Evolutionary conservation across 2,888 invertebrate species (phyloP), one percentile per base, ranked within the genome.

Genomic region (Spilosoma lubricipeda): DNA sequence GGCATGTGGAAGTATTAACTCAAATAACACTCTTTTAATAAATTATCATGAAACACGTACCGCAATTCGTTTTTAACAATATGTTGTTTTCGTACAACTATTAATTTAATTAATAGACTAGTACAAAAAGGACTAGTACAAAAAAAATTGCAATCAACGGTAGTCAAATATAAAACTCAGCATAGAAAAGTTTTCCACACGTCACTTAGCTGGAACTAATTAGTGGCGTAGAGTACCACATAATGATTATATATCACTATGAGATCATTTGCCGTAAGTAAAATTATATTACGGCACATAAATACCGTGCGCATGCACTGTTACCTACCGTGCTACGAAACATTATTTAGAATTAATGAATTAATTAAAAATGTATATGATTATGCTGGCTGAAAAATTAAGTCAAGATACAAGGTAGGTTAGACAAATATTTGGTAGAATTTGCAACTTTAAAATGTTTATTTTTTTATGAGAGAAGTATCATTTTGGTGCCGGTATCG

Each of bases 201-300:
- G 76, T 81, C 79, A 67, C 75, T 81, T 71, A 69, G 71, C 18
- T 48, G 71, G 56, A 63, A 67, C 52, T 79, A 75, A 80, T 78
- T 70, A 59, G 67, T 33, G 39, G 23, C 65, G 13, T 45, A 73
- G 45, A 67, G 72, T 82, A 59, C 52, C 67, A 59, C 67, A 59
- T 72, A 67, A 72, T 72, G 30, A 72, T 71, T 65, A 65, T 72
- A 42, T 20, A 71, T 71, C 52, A 36, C 56, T 67, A 67, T 72
- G 72, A 72, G 72, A 67, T 72, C 27, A 67, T 71, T 36, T 3
- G 45, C 48, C 45, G 67, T 18, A 23, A 56, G 56, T 67, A 23
- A 66, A 13, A 42, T 67, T 13, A 42, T 27, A 27, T 63, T 63
- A 63, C 63, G 27, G 27, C 30, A 63, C 63, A 56, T 27, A 59